A percentile compares a stretch with the other conserved stretches of the same genome.
Evolutionary conservation across 1,140 invertebrate species (phyloP).

Genomic region (Anoplolepis gracilipes): DNA sequence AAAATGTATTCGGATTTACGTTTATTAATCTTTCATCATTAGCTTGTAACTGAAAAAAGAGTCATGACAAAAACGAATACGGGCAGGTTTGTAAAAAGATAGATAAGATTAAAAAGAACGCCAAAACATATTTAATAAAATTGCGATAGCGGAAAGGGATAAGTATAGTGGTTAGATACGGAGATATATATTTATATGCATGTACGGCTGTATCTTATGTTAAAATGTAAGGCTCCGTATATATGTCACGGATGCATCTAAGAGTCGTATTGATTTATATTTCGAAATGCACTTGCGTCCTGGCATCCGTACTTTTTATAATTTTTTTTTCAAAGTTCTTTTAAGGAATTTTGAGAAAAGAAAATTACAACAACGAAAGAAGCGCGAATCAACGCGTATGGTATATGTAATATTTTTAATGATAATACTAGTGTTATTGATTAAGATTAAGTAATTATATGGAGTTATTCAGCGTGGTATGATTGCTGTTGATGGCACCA

Average conservation of each 20-base stretch:
- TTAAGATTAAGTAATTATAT: slow-evolving; percentile 17
- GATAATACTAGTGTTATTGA: slow-evolving; percentile 56
- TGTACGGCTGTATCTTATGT: slow-evolving; percentile 18
- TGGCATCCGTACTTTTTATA: slow-evolving; percentile 34
- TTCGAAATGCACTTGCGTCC: neutral
- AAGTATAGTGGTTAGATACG: slow-evolving; percentile 9
- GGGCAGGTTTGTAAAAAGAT: neutral
- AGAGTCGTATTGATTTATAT: slow-evolving; percentile 1
- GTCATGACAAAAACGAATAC: neutral
- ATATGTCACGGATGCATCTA: neutral
- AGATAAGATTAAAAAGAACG: slow-evolving; percentile 15
- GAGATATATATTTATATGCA: slow-evolving; percentile 17
- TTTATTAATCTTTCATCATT: neutral
- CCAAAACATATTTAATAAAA: slow-evolving; percentile 35
- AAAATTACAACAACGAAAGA: slow-evolving; percentile 20
- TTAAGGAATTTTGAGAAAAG: neutral
- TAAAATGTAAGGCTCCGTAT: neutral
- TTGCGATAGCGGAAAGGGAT: slow-evolving; percentile 12
- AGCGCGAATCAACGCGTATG: slow-evolving; percentile 2
- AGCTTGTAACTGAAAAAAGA: neutral
- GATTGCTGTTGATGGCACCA: slow-evolving; percentile 54
- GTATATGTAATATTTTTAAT: slow-evolving; percentile 12
- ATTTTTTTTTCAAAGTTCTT: neutral
- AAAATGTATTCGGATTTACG: neutral
- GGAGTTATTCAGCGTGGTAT: slow-evolving; percentile 6